These are phyloP conservation scores for Lepisosteus oculatus DNA, from an alignment of 2,113 vertebrate genomes.

Conservation along the genomic window DNA sequence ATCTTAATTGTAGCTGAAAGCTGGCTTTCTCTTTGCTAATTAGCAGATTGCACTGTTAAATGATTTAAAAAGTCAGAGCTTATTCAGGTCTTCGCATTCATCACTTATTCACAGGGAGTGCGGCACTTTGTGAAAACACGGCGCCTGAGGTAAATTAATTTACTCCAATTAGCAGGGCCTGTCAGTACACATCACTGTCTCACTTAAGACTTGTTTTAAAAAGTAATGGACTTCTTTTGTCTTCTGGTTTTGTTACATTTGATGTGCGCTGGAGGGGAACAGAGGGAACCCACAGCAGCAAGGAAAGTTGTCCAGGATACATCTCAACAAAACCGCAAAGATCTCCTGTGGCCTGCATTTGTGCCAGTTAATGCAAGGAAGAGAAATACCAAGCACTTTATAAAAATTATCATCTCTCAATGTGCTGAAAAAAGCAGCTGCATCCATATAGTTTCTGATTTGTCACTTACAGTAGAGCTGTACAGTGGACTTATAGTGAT, in stretches of 20 bases:
- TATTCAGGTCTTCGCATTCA: slow-evolving; percentile 58
- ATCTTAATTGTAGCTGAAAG: slow-evolving; percentile 71
- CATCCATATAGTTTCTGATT: not conserved
- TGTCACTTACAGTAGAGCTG: no score
- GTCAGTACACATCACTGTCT: slow-evolving; percentile 66
- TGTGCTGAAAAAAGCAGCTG: not conserved
- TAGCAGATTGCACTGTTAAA: slow-evolving; percentile 76
- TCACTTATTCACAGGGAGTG: slow-evolving; percentile 68
- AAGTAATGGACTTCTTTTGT: slow-evolving; percentile 62
- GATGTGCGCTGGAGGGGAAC: slow-evolving; percentile 51
- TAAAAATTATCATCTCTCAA: not conserved
- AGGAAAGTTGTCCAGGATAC: not conserved
- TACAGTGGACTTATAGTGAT: no score
- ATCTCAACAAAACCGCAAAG: not conserved
- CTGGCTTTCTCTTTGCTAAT: slow-evolving; percentile 67
- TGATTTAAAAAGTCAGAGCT: slow-evolving; percentile 74
- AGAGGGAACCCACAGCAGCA: slow-evolving; percentile 31
- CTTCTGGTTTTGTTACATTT: slow-evolving; percentile 53
- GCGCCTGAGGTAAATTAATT: slow-evolving; percentile 70
- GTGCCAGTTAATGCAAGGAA: not conserved
- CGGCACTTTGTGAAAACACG: slow-evolving; percentile 55
- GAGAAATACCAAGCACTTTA: not conserved
- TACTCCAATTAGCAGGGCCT: slow-evolving; percentile 71
- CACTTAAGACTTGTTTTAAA: slow-evolving; percentile 43
- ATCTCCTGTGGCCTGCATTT: not conserved